Conservation (phyloP, 1,140 invertebrate species). For the Dendroctonus valens region DNA sequence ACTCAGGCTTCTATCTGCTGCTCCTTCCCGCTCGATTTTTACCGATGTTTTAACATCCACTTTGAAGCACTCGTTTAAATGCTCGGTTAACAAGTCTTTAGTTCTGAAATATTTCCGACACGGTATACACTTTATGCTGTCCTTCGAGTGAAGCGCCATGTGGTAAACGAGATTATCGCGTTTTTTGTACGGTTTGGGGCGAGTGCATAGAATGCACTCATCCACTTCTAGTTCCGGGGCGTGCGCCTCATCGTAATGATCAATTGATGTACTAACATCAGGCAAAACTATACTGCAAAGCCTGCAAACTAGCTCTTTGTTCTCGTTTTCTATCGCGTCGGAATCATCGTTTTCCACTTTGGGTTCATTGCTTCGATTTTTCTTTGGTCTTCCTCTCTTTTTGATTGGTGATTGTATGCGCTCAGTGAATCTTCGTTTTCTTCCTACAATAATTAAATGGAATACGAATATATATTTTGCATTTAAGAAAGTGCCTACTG, state of each 20-base stretch:
- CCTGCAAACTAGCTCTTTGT: constrained; percentile 17
- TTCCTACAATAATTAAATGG: background rate
- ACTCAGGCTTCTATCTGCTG: background rate
- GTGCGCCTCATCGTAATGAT: constrained; percentile 25
- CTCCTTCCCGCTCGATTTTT: background rate
- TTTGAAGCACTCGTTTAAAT: constrained; percentile 27
- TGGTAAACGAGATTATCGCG: constrained; percentile 24
- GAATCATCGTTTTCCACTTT: constrained; percentile 9
- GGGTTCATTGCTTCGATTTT: background rate
- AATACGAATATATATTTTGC: background rate
- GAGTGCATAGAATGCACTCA: constrained; percentile 23
- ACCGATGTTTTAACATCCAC: constrained; percentile 5
- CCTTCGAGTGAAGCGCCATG: constrained; percentile 25
- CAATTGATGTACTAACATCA: constrained; percentile 21
- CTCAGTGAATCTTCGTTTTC: background rate
- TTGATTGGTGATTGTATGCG: background rate
- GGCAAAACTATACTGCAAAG: constrained; percentile 9
- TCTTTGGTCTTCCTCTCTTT: constrained; percentile 19
- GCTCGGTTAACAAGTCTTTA: background rate
- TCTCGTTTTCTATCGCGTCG: constrained; percentile 18
- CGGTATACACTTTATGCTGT: constrained; percentile 24
- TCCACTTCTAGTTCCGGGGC: constrained; percentile 10
- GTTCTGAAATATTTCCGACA: constrained; percentile 23
- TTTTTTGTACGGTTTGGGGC: constrained; percentile 22
- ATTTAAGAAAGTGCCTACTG: too few species aligned